Percentiles rank a stretch among this genome's conserved stretches.
Evolutionary conservation across 2,888 invertebrate species (phyloP).

Genomic region (Spodoptera littoralis): DNA sequence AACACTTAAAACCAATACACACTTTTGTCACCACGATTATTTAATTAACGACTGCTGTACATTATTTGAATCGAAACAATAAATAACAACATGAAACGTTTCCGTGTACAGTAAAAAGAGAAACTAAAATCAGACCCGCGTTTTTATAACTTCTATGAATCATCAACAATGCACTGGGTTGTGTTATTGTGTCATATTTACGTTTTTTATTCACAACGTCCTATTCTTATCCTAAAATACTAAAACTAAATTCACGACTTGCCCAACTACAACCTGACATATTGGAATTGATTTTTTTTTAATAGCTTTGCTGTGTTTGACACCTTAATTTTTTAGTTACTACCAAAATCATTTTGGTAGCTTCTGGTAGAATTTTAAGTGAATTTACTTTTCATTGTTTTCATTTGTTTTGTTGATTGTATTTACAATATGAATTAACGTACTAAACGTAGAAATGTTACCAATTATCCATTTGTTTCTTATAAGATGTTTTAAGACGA

Average conservation of each 20-base stretch:
- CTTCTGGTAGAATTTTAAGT: slow-evolving; percentile 4
- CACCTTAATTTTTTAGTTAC: slow-evolving; percentile 28
- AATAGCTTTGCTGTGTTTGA: slow-evolving; percentile 30
- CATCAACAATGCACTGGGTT: slow-evolving; percentile 54
- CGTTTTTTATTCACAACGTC: slow-evolving; percentile 65
- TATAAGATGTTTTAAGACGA: no score
- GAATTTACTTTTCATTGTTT: not conserved
- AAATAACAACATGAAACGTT: slow-evolving; percentile 77
- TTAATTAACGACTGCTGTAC: slow-evolving; percentile 67
- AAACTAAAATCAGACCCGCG: slow-evolving; percentile 57
- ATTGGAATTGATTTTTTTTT: slow-evolving; percentile 69
- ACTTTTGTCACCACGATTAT: slow-evolving; percentile 50
- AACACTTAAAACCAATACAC: slow-evolving; percentile 66
- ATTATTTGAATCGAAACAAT: slow-evolving; percentile 71
- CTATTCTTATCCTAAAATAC: slow-evolving; percentile 66
- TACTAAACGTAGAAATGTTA: no score
- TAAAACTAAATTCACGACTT: slow-evolving; percentile 71
- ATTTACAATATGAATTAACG: no score
- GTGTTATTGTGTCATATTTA: slow-evolving; percentile 63
- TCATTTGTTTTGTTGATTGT: no score
- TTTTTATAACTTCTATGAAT: slow-evolving; percentile 56
- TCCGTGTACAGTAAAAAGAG: slow-evolving; percentile 54
- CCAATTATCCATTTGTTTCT: no score
- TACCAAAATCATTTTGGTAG: not conserved
- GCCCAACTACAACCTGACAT: slow-evolving; percentile 76